Percentiles rank a stretch among this genome's conserved stretches.
phyloP scores from a whole-genome alignment of 2,113 vertebrate species.

The Gymnorhina tibicen region DNA sequence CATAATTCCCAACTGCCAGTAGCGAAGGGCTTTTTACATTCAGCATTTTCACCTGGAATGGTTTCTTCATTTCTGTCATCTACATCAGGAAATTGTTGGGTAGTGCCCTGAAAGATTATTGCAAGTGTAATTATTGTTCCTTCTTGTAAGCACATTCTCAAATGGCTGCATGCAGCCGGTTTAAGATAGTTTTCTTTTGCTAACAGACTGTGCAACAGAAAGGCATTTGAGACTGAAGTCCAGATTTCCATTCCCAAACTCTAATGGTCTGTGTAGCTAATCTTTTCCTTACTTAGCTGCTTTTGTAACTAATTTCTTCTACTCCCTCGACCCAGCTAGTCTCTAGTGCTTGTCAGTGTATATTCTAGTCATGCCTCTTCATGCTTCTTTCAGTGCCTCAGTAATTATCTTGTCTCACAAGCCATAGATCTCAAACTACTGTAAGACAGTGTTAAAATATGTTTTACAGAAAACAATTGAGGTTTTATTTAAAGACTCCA shows the following conservation, averaged over 20 bases:
- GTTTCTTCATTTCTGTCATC: neutral
- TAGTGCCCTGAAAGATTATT: neutral
- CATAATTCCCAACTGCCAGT: neutral
- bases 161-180: neutral
- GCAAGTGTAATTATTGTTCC: neutral
- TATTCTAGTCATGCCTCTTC: neutral
- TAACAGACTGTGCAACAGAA: neutral
- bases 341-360: neutral
- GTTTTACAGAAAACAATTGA: neutral
- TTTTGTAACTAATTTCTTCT: neutral
- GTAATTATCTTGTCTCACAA: neutral
- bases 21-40: neutral
- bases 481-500: neutral
- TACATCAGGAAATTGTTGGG: neutral
- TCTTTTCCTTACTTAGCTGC: neutral
- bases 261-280: neutral
- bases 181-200: neutral
- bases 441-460: neutral
- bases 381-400: neutral
- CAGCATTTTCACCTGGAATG: neutral
- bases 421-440: neutral
- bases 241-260: neutral
- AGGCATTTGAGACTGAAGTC: constrained; percentile 13
- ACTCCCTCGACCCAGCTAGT: neutral
- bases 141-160: constrained; percentile 3